These are phyloP conservation scores for Eupithecia inturbata DNA, from an alignment of 2,888 invertebrate species.

Conservation along the genomic window DNA sequence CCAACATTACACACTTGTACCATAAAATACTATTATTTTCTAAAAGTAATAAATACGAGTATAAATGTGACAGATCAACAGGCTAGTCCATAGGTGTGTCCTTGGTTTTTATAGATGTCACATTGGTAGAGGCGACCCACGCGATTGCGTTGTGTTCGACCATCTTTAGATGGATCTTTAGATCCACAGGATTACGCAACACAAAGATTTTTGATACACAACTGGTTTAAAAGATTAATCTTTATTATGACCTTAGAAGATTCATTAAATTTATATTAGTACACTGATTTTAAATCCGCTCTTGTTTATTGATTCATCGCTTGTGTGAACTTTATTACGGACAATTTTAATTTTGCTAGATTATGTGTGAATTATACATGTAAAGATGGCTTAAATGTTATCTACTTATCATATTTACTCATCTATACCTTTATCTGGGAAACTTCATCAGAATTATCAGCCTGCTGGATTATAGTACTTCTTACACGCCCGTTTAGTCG, in stretches of 20 bases:
- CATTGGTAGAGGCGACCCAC: conserved; percentile 62
- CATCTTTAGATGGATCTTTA: conserved; percentile 47
- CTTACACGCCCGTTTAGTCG: background rate
- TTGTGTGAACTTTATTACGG: conserved; percentile 48
- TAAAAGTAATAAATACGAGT: no score
- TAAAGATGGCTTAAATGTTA: background rate
- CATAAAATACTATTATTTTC: no score
- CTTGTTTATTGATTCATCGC: conserved; percentile 51
- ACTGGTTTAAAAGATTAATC: conserved; percentile 66
- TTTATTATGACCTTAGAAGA: conserved; percentile 55
- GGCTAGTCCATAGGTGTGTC: conserved; percentile 52
- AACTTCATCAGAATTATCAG: background rate
- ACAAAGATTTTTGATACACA: conserved; percentile 54
- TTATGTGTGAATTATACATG: conserved; percentile 15
- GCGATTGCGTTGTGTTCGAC: conserved; percentile 59
- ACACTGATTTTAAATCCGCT: conserved; percentile 49
- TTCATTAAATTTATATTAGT: conserved; percentile 52
- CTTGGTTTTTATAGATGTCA: conserved; percentile 74
- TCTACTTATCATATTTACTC: background rate
- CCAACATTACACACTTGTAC: no score
- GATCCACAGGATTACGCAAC: conserved; percentile 60
- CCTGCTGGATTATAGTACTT: background rate
- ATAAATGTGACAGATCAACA: conserved; percentile 60
- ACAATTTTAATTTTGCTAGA: conserved; percentile 45
- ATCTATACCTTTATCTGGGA: background rate